Conservation (phyloP, 37 sponge, comb jelly and placozoan species). For the Ephydatia muelleri region DNA sequence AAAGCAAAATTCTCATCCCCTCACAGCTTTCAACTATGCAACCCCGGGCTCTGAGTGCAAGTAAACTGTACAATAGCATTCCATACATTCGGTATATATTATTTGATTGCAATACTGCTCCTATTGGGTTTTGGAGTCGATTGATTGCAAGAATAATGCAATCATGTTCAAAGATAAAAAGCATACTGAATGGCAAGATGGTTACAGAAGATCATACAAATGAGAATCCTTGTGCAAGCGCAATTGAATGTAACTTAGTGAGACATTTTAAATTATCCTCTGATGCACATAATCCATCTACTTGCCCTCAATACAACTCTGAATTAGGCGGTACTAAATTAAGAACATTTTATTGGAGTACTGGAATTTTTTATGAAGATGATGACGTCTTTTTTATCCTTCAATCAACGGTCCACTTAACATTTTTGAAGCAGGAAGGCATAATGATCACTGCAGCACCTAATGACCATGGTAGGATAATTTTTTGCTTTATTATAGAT, state of each 20-base stretch:
- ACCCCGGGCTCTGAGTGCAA: slow-evolving; percentile 25
- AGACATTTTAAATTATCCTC: too few species aligned
- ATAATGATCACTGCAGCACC: slow-evolving; percentile 18
- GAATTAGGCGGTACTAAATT: neutral
- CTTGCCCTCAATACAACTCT: too few species aligned
- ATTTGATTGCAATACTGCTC: slow-evolving; percentile 33
- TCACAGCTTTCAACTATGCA: slow-evolving; percentile 62
- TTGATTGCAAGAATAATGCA: slow-evolving; percentile 67
- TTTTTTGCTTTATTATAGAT: slow-evolving; percentile 47
- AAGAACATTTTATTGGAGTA: neutral
- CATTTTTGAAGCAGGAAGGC: slow-evolving; percentile 1
- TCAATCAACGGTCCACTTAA: neutral
- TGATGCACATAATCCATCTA: too few species aligned
- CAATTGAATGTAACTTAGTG: too few species aligned
- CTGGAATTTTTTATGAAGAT: slow-evolving; percentile 6
- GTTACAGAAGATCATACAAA: neutral
- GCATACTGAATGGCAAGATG: neutral
- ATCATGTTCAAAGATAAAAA: slow-evolving; percentile 1
- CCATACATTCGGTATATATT: slow-evolving; percentile 43
- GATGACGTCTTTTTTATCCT: neutral
- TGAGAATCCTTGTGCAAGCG: neutral
- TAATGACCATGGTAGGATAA: slow-evolving; percentile 15
- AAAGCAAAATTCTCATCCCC: slow-evolving; percentile 78
- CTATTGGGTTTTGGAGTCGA: slow-evolving; percentile 85
- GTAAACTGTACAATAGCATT: neutral